Evolutionary conservation across 2,113 vertebrate species (phyloP), one percentile per base, ranked within the genome.

Genomic region (Colinus virginianus): DNA sequence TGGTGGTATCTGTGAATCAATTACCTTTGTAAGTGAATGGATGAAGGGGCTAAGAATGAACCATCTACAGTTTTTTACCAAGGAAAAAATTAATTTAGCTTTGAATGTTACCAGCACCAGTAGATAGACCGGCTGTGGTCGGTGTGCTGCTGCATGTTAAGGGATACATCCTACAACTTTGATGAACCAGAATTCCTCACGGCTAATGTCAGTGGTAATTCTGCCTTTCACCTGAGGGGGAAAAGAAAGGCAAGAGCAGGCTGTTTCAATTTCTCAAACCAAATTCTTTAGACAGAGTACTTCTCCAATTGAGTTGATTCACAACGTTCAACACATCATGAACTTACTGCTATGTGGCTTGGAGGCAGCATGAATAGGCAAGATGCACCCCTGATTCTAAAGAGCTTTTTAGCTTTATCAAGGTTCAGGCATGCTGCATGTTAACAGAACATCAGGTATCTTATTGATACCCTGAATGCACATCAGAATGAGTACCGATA

Each of bases 1-100:
- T 62, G 48, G 78, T 83, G 36, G 20, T 92, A 86, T 90, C 82
- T 92, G 28, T 92, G 84, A 94, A 95, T 93, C 90, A 93, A 90
- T 92, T 90, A 85, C 63, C 61, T 78, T 94, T 92, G 84, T 46
- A 92, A 70, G 48, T 72, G 71, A 90, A 79, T 49, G 4, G 74
- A 79, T 70, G 42, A 77, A 89, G 6, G 69, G 45, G 30, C 70
- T 93, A 77, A 66, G 81, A 61, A 9, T 59, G 59, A 94, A 43
- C 38, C 11, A 25, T 79, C 19, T 51, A 21, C 40, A 67, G 45
- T 79, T 95, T 90, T 92, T 92, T 79, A 82, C 71, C 22, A 70
- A 83, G 42, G 34, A 5, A 93, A 82, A 82, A 40, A 11, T 79
- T 87, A 87, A 59, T 84, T 48, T 82, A 74, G 25, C 38, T 38